Evolutionary conservation across 2,888 invertebrate species (phyloP), one percentile per base, ranked within the genome.

Genomic region (Anthrax anthrax): DNA sequence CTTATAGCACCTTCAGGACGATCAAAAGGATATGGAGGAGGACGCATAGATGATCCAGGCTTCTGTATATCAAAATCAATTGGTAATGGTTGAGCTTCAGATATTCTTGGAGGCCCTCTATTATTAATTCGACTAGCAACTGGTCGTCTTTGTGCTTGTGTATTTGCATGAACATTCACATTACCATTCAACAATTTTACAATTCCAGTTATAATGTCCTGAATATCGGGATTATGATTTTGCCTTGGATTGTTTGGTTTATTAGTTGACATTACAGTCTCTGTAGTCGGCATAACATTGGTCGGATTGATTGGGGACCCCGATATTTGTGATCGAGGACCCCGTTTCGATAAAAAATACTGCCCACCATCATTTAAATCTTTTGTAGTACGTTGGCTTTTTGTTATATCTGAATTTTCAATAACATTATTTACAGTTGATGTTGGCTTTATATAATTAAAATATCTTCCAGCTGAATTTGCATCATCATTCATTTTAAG

Each of bases 181-280:
- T 90, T 89, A 1, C 90, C 90, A 52, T 91, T 89, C 2, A 91
- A 69, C 13, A 91, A 64, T 62, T 90, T 89, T 0, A 90, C 89
- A 42, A 91, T 83, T 10, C 90, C 90, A 2, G 86, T 86, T 34
- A 91, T 87, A 29, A 91, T 89, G 58, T 91, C 89, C 63, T 90
- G 88, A 47, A 91, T 88, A 60, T 89, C 89, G 37, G 81, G 78
- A 62, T 77, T 79, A 5, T 76, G 74, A 56, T 79, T 78, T 48
- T 79, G 69, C 17, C 71, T 59, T 0, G 62, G 58, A 55, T 58
- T 60, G 12, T 32, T 32, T 50, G 52, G 23, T 12, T 36, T 18
- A 34, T 50, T 49, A 47, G 39, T 43, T 40, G 50, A 49, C 49
- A 47, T 70, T 68, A 67, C 70, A 72, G 69, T 68, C 65, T 69